Base-by-base conservation (phyloP, 2,113 vertebrate genomes). In the Phylloscopus trochilus region DNA sequence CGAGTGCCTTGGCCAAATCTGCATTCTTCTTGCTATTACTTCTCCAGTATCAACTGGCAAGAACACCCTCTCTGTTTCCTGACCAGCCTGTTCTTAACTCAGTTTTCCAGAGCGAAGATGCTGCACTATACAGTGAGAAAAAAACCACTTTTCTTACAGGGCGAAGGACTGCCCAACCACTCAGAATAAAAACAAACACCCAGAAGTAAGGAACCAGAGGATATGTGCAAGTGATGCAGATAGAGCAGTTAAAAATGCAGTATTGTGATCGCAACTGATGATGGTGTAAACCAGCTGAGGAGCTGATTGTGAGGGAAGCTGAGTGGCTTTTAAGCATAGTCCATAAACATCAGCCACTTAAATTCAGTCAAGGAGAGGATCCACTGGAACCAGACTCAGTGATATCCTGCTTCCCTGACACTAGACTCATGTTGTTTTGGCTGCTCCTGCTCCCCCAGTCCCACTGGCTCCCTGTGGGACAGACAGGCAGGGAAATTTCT, bases 21-120 rank as follows among this genome's bases (percentile, higher is more conserved):
- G 51, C 92, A 88, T 97, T 94, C 84, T 95, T 96, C 62, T 58
- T 94, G 33, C 78, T 91, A 90, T 86, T 93, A 75, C 89, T 95
- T 94, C 70, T 87, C 55, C 81, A 89, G 72, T 83, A 92, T 96
- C 95, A 92, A 79, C 83, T 92, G 92, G 94, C 87, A 89, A 91
- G 56, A 88, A 59, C 59, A 92, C 43, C 37, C 46, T 89, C 52
- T 60, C 80, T 52, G 16, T 70, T 96, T 95, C 91, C 87, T 94
- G 89, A 96, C 84, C 78, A 94, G 80, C 30, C 80, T 93, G 64
- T 74, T 92, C 53, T 89, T 87, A 90, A 89, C 22, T 82, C 53
- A 13, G 3, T 92, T 83, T 95, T 93, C 64, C 30, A 60, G 7
- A 10, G 76, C 73, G 53, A 92, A 90, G 89, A 86, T 0, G 1